phyloP scores from a whole-genome alignment of 2,888 invertebrate species.

The Ferdinandea cuprea region DNA sequence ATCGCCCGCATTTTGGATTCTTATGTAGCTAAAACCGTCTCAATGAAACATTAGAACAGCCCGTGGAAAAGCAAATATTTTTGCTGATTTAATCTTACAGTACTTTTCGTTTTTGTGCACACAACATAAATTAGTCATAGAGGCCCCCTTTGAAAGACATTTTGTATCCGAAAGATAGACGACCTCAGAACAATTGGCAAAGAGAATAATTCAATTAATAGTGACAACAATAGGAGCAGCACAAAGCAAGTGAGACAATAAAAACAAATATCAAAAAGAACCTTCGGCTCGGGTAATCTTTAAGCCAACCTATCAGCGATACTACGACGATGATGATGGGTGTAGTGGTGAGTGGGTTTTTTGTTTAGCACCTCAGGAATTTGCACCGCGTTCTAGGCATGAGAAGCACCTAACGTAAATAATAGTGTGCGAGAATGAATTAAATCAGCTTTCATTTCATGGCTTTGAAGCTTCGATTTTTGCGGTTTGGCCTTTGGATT shows the following conservation, averaged over 20 bases:
- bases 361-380: constrained; percentile 18
- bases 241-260: background rate
- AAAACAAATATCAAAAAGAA: constrained; percentile 16
- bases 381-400: background rate
- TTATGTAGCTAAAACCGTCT: constrained; percentile 18
- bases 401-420: constrained; percentile 15
- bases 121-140: constrained; percentile 37
- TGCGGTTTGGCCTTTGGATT: constrained; percentile 42
- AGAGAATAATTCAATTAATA: constrained; percentile 59
- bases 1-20: constrained; percentile 7
- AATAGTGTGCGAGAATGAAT: constrained; percentile 5
- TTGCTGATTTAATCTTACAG: constrained; percentile 43
- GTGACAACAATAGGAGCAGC: constrained; percentile 4
- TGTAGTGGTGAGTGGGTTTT: constrained; percentile 25
- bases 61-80: constrained; percentile 25
- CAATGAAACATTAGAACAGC: constrained; percentile 20
- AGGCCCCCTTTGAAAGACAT: constrained; percentile 16
- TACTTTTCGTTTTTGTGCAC: constrained; percentile 20
- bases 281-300: constrained; percentile 53
- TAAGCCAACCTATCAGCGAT: constrained; percentile 39
- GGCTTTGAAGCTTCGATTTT: constrained; percentile 33
- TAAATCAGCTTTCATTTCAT: constrained; percentile 18
- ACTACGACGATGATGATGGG: constrained; percentile 3
- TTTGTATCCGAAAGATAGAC: constrained; percentile 17
- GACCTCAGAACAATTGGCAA: constrained; percentile 49